Base-by-base conservation (phyloP, 2,113 vertebrate species). In the Vanacampus margaritifer region DNA sequence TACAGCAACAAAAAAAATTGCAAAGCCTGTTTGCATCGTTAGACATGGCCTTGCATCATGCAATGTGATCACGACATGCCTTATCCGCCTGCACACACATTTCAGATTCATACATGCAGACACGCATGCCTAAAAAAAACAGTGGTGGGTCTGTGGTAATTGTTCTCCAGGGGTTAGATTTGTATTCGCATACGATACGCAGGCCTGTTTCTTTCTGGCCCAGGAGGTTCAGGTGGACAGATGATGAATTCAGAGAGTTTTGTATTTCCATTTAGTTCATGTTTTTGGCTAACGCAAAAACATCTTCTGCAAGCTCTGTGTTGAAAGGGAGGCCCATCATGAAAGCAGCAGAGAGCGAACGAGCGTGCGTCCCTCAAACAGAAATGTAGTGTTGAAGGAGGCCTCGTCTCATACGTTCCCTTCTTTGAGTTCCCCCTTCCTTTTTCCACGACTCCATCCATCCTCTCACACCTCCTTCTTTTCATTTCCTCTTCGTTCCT, bases 391-490 rank as follows among this genome's bases (percentile, higher is more conserved):
- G 71, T 83, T 76, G 70, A 36, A 79, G 65, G 57, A 48, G 17
- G 58, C n/a, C 57, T 58, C 75, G 5, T 62, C 82, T 79, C 71
- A 64, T 75, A 75, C 68, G 73, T 76, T 79, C 73, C 48, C 76
- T 65, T n/a, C 21, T n/a, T 50, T 21, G 8, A 50, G 21, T 50
- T n/a, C 48, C 21, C 48, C 5, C n/a, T 72, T 63, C 41, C 35
- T 69, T 64, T 82, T 81, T 84, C 78, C 81, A 69, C 71, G 39
- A 9, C 81, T 83, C 69, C 75, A 79, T 84, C 78, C 80, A 78
- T 85, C 80, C 46, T 68, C 78, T 83, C 74, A 81, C 88, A 85
- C 85, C 68, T 87, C 78, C 65, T 76, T 78, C 78, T 76, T 78
- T 68, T 75, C 32, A 76, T 62, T 23, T 72, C 61, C 69, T 69